Evolutionary conservation across 2,888 invertebrate genomes (phyloP).

Genomic region (Drosophila siamana): DNA sequence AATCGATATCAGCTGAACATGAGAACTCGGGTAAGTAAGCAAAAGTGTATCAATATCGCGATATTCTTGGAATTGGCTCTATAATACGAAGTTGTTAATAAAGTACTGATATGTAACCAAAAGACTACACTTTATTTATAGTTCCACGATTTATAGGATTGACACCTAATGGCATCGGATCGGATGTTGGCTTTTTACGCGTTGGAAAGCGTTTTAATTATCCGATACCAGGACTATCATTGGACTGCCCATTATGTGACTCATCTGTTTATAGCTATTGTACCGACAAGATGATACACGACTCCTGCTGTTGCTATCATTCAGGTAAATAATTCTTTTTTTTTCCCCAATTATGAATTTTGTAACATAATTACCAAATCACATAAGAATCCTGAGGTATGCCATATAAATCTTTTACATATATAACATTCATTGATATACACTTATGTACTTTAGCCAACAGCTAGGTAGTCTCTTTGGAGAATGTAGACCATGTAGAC

Average conservation of each 20-base stretch:
- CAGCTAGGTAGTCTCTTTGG: too few species aligned
- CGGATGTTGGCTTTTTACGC: conserved; percentile 15
- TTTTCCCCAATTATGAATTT: too few species aligned
- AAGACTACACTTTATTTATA: neutral
- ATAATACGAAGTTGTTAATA: neutral
- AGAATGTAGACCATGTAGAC: too few species aligned
- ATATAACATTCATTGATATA: too few species aligned
- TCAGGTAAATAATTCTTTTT: conserved; percentile 65
- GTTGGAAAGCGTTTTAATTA: conserved; percentile 9
- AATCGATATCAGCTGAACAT: neutral
- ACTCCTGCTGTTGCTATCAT: conserved; percentile 90
- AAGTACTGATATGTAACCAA: neutral
- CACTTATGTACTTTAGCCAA: too few species aligned
- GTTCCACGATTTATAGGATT: conserved; percentile 57
- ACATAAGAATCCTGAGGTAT: too few species aligned
- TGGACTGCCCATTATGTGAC: conserved; percentile 90
- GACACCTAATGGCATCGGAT: conserved; percentile 52
- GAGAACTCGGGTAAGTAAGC: neutral
- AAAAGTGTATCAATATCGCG: neutral
- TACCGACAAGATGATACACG: conserved; percentile 90
- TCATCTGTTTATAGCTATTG: conserved; percentile 92
- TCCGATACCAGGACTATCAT: conserved; percentile 16
- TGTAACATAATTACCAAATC: too few species aligned
- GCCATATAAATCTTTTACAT: too few species aligned
- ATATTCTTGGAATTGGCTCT: neutral